Evolutionary conservation across 2,888 invertebrate genomes (phyloP).

Genomic region (Holacanthella duospinosa): DNA sequence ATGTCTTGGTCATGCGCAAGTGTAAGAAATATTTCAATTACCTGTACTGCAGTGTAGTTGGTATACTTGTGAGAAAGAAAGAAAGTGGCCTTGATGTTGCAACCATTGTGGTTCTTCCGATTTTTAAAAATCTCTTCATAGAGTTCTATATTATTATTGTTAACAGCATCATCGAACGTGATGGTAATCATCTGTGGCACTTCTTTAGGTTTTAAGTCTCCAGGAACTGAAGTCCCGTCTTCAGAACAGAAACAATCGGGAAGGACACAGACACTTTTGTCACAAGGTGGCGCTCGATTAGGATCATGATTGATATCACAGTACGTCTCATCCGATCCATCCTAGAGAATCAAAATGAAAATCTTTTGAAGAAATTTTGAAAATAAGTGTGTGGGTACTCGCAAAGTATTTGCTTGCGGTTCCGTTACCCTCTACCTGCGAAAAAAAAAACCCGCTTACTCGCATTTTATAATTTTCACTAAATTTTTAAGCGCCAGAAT

Average conservation of each 20-base stretch:
- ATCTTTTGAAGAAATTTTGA: not conserved
- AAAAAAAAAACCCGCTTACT: too few species aligned
- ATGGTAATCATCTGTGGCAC: constrained; percentile 91
- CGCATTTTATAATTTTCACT: too few species aligned
- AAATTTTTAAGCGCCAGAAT: too few species aligned
- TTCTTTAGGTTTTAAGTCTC: constrained; percentile 34
- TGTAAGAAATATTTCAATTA: not conserved
- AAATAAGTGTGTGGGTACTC: too few species aligned
- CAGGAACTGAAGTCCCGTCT: constrained; percentile 73
- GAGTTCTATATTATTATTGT: constrained; percentile 86
- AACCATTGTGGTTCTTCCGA: constrained; percentile 84
- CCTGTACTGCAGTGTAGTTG: constrained; percentile 53
- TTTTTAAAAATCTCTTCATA: constrained; percentile 87
- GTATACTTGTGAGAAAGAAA: constrained; percentile 88
- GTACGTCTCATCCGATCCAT: constrained; percentile 35
- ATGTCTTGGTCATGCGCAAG: not conserved
- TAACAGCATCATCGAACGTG: constrained; percentile 88
- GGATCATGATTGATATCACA: constrained; percentile 61
- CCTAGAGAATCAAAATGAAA: constrained; percentile 12
- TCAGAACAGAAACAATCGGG: constrained; percentile 92
- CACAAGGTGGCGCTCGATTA: constrained; percentile 81
- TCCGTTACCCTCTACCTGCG: too few species aligned
- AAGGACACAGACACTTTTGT: constrained; percentile 69
- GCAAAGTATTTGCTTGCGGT: too few species aligned
- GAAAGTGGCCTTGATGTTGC: constrained; percentile 83